Conservation (phyloP, 2,113 vertebrate species). For the Cheilinus undulatus region DNA sequence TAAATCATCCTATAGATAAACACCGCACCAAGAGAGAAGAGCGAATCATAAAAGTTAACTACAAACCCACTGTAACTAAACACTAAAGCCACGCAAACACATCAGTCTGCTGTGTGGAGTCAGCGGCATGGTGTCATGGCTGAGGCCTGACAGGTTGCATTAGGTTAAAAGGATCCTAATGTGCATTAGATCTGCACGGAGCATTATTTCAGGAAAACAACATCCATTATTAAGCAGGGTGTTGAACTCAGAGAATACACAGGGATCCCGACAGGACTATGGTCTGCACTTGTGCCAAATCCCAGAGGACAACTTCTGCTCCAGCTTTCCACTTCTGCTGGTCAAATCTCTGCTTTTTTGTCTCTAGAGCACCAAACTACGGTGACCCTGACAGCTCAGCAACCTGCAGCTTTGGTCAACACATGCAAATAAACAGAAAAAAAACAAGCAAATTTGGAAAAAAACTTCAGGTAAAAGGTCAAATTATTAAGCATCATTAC, state of each 20-base stretch:
- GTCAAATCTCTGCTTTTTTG: background rate
- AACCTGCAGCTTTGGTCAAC: background rate
- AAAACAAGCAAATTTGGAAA: background rate
- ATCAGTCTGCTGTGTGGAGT: conserved; percentile 53
- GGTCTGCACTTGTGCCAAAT: conserved; percentile 43
- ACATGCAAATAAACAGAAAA: background rate
- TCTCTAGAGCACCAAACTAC: background rate
- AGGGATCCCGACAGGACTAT: conserved; percentile 49
- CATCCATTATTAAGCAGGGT: conserved; percentile 80
- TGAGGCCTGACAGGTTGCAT: conserved; percentile 60
- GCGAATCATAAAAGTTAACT: conserved; percentile 26
- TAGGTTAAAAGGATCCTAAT: conserved; percentile 78
- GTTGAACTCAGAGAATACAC: conserved; percentile 48
- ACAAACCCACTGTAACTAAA: conserved; percentile 44
- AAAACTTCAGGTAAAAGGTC: background rate
- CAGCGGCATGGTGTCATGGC: conserved; percentile 25
- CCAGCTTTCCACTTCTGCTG: background rate
- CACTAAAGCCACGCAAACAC: conserved; percentile 33
- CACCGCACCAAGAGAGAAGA: conserved; percentile 4
- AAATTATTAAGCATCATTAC: too few relatives aligned
- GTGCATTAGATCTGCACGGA: conserved; percentile 69
- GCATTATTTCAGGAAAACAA: conserved; percentile 74
- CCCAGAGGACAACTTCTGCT: conserved; percentile 41
- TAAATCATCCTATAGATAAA: background rate
- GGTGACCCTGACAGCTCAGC: background rate